These are phyloP conservation scores for Triplophysa tibetana DNA, from an alignment of 2,113 vertebrate genomes.

Conservation along the genomic window DNA sequence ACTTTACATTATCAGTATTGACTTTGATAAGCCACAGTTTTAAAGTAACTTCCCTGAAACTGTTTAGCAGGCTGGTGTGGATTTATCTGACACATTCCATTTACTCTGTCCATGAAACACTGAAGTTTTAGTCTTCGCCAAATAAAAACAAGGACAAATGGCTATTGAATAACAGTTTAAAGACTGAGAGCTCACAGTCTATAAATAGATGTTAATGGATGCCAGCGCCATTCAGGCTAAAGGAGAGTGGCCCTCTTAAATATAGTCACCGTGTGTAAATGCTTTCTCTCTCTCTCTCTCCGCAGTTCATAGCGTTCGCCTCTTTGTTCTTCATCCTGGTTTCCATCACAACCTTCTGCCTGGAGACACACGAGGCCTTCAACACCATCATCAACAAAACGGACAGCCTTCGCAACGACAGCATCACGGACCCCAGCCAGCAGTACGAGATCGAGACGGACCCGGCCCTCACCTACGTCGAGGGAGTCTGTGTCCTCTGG, in stretches of 20 bases:
- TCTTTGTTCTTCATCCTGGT: constrained; percentile 99
- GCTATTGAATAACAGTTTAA: background rate
- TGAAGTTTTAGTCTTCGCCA: background rate
- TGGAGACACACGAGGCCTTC: constrained; percentile 98
- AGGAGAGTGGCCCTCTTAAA: background rate
- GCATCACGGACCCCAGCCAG: constrained; percentile 72
- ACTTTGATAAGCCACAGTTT: background rate
- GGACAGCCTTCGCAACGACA: constrained; percentile 79
- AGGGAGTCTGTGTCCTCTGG: constrained; percentile 97
- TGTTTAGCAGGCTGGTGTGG: background rate
- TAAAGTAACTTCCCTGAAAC: background rate
- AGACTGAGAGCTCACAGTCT: background rate
- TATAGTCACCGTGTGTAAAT: background rate
- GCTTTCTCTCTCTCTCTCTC: constrained; percentile 50
- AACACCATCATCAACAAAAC: constrained; percentile 98
- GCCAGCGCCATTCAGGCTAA: background rate
- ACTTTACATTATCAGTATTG: background rate
- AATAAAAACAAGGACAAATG: constrained; percentile 1
- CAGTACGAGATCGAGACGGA: constrained; percentile 95
- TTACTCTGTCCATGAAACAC: background rate
- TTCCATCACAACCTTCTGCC: constrained; percentile 97
- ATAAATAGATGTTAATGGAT: constrained; percentile 8
- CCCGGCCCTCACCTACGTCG: constrained; percentile 91
- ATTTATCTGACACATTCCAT: background rate
- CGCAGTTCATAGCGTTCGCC: constrained; percentile 94